Evolutionary conservation across 1,140 invertebrate species (phyloP).

Genomic region (Drosophila novamexicana): DNA sequence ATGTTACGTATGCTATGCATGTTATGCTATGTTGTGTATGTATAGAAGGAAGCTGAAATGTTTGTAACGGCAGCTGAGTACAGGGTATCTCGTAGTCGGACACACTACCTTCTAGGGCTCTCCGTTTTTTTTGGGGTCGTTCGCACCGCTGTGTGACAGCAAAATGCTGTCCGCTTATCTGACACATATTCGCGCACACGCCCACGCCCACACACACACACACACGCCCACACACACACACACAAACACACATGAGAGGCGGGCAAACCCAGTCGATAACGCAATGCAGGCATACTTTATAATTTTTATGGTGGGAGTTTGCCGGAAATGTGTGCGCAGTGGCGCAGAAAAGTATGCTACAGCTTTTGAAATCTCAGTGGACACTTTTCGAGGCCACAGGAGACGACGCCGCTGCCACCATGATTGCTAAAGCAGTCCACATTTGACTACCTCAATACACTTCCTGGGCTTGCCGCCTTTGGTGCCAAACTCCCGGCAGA

Average conservation of each 20-base stretch:
- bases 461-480: slow-evolving; percentile 59
- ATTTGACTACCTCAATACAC: slow-evolving; percentile 50
- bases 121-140: slow-evolving; percentile 18
- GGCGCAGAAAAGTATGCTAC: slow-evolving; percentile 43
- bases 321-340: slow-evolving; percentile 40
- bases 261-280: slow-evolving; percentile 53
- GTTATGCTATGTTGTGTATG: too few species aligned
- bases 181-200: slow-evolving; percentile 53
- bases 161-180: slow-evolving; percentile 71
- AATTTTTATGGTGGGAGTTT: slow-evolving; percentile 58
- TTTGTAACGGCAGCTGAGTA: too few species aligned
- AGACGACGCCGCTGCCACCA: background rate
- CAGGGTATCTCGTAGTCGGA: too few species aligned
- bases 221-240: slow-evolving; percentile 46
- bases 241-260: slow-evolving; percentile 19
- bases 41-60: too few species aligned
- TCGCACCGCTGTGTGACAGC: slow-evolving; percentile 55
- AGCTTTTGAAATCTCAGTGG: slow-evolving; percentile 22
- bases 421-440: slow-evolving; percentile 64
- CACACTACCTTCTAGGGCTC: too few species aligned
- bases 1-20: too few species aligned
- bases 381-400: background rate
- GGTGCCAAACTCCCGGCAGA: slow-evolving; percentile 61
- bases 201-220: slow-evolving; percentile 25
- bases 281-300: slow-evolving; percentile 58